Percentiles rank a stretch among this genome's conserved stretches.
phyloP scores from a whole-genome alignment of 2,888 invertebrate genomes.

The Papilio demoleus region DNA sequence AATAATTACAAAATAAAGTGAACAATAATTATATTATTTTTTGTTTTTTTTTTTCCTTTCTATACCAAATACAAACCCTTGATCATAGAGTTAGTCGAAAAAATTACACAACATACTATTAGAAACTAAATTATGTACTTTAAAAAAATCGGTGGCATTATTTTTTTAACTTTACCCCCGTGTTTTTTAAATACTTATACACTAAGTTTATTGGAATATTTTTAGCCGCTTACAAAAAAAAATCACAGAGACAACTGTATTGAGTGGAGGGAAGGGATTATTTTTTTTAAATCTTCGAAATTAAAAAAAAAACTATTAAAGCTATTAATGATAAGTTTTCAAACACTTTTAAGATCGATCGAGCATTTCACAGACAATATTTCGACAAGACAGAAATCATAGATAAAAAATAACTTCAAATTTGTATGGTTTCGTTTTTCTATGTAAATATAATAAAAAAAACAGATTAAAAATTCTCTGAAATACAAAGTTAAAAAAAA shows the following conservation, averaged over 20 bases:
- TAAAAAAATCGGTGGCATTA: conserved; percentile 34
- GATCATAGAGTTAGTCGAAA: conserved; percentile 48
- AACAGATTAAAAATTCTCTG: background rate
- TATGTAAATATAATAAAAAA: background rate
- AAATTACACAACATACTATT: conserved; percentile 41
- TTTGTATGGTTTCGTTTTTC: too few species aligned
- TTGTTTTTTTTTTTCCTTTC: conserved; percentile 43
- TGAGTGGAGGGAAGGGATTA: background rate
- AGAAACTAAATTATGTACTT: conserved; percentile 47
- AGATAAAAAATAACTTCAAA: background rate
- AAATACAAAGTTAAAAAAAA: too few species aligned
- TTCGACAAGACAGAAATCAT: too few species aligned
- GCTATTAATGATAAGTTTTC: conserved; percentile 7
- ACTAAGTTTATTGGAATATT: conserved; percentile 42
- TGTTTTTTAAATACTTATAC: conserved; percentile 38
- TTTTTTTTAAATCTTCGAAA: conserved; percentile 13
- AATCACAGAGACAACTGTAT: conserved; percentile 40
- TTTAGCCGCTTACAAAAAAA: conserved; percentile 42
- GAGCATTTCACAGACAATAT: conserved; percentile 12
- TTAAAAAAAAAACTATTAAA: conserved; percentile 25
- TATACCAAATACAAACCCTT: conserved; percentile 40
- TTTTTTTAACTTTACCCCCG: conserved; percentile 30
- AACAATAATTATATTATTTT: conserved; percentile 48
- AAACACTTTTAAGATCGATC: background rate
- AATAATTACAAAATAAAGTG: conserved; percentile 45